Percentiles rank a stretch among this genome's conserved stretches.
Conservation (phyloP, 1,140 invertebrate genomes). For the Formica exsecta region DNA sequence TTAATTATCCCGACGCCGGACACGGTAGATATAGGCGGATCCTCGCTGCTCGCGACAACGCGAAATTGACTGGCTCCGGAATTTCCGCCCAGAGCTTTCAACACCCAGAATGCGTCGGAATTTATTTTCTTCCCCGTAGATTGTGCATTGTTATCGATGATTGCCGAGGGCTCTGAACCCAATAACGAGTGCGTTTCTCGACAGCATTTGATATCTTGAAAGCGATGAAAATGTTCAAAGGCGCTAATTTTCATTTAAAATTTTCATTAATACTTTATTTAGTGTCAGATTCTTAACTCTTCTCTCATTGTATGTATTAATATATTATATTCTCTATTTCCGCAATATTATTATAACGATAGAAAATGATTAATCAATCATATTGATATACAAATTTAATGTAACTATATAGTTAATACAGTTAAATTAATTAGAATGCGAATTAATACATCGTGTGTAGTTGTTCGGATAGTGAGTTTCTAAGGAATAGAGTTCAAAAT, state of each 20-base stretch:
- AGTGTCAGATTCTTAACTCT: background rate
- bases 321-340: background rate
- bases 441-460: too few species aligned
- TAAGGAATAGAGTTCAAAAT: too few species aligned
- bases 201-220: slow-evolving; percentile 25
- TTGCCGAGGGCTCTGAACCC: background rate
- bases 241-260: background rate
- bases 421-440: background rate
- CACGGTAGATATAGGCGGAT: slow-evolving; percentile 36
- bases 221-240: background rate
- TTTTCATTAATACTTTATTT: background rate
- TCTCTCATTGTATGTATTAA: too few species aligned
- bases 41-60: slow-evolving; percentile 31
- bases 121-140: slow-evolving; percentile 44
- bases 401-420: background rate
- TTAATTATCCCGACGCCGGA: slow-evolving; percentile 64
- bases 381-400: background rate
- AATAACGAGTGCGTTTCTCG: background rate
- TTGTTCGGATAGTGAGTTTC: too few species aligned
- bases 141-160: slow-evolving; percentile 21
- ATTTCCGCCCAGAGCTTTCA: slow-evolving; percentile 39
- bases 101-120: slow-evolving; percentile 16
- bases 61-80: slow-evolving; percentile 32
- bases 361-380: background rate
- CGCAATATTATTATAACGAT: background rate